phyloP scores from a whole-genome alignment of 2,113 vertebrate genomes.

The Carettochelys insculpta region DNA sequence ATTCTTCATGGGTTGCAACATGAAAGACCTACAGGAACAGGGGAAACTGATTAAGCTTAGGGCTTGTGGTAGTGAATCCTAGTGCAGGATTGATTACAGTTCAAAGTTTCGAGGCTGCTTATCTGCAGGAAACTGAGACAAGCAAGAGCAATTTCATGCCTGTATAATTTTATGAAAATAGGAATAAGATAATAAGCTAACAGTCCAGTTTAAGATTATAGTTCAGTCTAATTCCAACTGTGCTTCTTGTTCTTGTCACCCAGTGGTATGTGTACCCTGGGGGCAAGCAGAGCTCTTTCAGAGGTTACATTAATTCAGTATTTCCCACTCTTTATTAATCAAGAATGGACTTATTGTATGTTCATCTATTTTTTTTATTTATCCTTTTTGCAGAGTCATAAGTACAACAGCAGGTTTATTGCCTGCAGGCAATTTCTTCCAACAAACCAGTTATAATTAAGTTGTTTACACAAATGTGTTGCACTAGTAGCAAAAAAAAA shows the following conservation, averaged over 20 bases:
- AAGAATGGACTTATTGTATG: too few relatives aligned
- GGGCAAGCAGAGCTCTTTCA: too few relatives aligned
- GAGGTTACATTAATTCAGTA: too few relatives aligned
- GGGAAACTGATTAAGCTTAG: neutral
- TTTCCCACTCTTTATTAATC: too few relatives aligned
- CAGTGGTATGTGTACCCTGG: too few relatives aligned
- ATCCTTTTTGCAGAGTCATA: too few relatives aligned
- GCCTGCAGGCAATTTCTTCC: too few relatives aligned
- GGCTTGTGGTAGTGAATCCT: neutral
- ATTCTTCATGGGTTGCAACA: neutral
- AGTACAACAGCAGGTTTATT: too few relatives aligned
- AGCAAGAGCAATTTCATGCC: neutral
- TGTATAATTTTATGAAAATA: neutral
- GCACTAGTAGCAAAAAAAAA: too few relatives aligned
- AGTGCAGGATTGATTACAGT: neutral
- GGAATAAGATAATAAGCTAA: neutral
- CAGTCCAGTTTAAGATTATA: conserved; percentile 35
- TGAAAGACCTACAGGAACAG: neutral
- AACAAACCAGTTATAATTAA: too few relatives aligned
- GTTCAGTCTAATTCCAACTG: neutral
- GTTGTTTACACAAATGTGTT: too few relatives aligned
- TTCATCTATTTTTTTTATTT: too few relatives aligned
- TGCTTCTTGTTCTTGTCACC: conserved; percentile 27
- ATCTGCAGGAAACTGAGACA: neutral
- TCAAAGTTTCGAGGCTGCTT: neutral